These are phyloP conservation scores for Disparrhopalites patrizii DNA, from an alignment of 2,888 invertebrate species.

Conservation along the genomic window DNA sequence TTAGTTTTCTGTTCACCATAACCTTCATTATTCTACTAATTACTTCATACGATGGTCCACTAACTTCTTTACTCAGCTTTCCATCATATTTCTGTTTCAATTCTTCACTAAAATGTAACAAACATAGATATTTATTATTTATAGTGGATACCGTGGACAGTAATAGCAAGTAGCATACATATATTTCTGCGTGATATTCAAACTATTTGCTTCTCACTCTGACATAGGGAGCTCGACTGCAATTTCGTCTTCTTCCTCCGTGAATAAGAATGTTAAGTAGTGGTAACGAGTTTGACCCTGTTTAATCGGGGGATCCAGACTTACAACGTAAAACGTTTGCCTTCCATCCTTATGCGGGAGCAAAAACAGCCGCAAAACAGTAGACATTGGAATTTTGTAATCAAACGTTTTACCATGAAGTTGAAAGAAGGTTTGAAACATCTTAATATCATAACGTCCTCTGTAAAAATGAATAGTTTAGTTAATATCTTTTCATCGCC, in stretches of 20 bases:
- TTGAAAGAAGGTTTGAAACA: constrained; percentile 86
- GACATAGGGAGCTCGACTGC: constrained; percentile 84
- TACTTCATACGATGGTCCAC: constrained; percentile 91
- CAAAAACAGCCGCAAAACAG: constrained; percentile 87
- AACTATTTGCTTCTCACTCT: constrained; percentile 62
- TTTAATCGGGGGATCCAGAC: constrained; percentile 97
- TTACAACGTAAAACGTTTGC: constrained; percentile 97
- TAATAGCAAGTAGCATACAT: constrained; percentile 5
- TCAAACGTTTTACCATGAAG: constrained; percentile 98
- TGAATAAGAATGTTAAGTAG: constrained; percentile 88
- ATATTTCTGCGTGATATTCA: not conserved
- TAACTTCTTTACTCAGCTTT: constrained; percentile 81
- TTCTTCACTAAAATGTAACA: constrained; percentile 64
- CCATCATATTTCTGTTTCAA: constrained; percentile 89
- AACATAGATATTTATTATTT: too few relatives aligned
- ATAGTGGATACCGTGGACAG: too few relatives aligned
- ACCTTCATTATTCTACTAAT: constrained; percentile 95
- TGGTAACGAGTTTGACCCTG: constrained; percentile 99
- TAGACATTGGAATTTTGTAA: constrained; percentile 98
- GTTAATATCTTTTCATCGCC: not conserved
- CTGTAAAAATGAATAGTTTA: constrained; percentile 62
- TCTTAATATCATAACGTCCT: constrained; percentile 94
- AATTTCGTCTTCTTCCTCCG: constrained; percentile 83
- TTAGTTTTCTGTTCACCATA: constrained; percentile 88
- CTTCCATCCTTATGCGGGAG: constrained; percentile 96